Evolutionary conservation across 2,797 vertebrate genomes (phyloP).

Genomic region (Dendrocincla tyrannina): DNA sequence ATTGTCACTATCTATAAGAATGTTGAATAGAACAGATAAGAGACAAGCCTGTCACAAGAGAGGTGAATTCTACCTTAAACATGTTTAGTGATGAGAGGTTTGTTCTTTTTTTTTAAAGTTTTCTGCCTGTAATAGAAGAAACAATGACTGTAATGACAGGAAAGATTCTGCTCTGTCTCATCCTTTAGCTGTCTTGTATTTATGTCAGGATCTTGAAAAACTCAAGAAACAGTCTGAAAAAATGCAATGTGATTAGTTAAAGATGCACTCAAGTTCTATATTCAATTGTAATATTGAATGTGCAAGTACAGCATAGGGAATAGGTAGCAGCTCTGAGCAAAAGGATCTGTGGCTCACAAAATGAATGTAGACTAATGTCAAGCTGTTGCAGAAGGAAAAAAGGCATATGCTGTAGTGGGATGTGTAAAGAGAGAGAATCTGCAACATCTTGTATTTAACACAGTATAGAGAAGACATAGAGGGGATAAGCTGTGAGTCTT

Average conservation of each 20-base stretch:
- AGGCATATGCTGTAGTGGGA: slow-evolving; percentile 16
- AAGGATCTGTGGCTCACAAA: background rate
- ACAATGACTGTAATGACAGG: background rate
- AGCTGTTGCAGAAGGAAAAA: background rate
- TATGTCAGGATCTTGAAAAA: background rate
- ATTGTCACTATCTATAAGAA: background rate
- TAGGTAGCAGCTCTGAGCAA: background rate
- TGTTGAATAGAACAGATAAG: background rate
- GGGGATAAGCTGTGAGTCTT: background rate
- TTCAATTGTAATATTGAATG: background rate
- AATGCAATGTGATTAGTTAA: background rate
- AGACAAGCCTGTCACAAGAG: background rate
- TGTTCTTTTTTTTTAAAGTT: background rate
- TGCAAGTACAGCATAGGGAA: background rate
- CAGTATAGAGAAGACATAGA: background rate
- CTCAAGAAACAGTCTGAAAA: background rate
- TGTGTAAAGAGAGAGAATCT: slow-evolving; percentile 14
- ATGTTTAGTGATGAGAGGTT: background rate
- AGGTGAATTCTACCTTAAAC: background rate
- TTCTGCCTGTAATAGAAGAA: background rate
- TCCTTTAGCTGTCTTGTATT: background rate
- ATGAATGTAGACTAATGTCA: background rate
- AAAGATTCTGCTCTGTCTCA: background rate
- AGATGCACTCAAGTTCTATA: background rate
- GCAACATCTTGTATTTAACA: background rate